Evolutionary conservation across 2,113 vertebrate species (phyloP).

Genomic region (Ceyx melanurus): DNA sequence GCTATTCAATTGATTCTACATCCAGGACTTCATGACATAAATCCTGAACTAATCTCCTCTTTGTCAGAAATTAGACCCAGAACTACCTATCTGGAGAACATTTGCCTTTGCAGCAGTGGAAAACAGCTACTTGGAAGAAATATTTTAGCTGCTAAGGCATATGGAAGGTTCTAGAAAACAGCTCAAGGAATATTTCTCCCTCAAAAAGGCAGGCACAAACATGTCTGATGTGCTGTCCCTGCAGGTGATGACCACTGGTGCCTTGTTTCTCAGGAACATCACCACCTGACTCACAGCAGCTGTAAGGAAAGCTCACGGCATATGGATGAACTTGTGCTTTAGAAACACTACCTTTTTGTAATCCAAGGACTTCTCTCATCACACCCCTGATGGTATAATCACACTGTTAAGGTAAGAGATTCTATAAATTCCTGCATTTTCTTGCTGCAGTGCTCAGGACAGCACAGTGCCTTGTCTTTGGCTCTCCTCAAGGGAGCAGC

Average conservation of each 20-base stretch:
- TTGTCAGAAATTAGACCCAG: constrained; percentile 25
- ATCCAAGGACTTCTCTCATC: neutral
- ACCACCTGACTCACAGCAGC: neutral
- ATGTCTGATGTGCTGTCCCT: neutral
- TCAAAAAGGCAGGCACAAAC: neutral
- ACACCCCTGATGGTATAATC: neutral
- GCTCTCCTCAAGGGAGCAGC: neutral
- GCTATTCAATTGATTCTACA: constrained; percentile 24
- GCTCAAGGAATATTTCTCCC: neutral
- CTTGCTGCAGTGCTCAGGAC: neutral
- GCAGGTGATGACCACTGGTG: neutral
- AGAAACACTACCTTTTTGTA: neutral
- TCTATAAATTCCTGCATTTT: neutral
- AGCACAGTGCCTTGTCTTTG: neutral
- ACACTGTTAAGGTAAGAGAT: neutral
- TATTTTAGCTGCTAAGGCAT: neutral
- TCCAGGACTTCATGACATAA: constrained; percentile 24
- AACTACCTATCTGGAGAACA: neutral
- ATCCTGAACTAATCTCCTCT: constrained; percentile 36
- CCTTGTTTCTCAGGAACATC: neutral
- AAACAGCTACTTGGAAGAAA: neutral
- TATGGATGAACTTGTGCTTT: neutral
- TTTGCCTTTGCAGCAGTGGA: neutral
- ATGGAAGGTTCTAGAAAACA: neutral
- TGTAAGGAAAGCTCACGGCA: neutral